Percentiles rank a stretch among this genome's conserved stretches.
phyloP scores from a whole-genome alignment of 2,888 invertebrate species.

The Gryllus longicercus region DNA sequence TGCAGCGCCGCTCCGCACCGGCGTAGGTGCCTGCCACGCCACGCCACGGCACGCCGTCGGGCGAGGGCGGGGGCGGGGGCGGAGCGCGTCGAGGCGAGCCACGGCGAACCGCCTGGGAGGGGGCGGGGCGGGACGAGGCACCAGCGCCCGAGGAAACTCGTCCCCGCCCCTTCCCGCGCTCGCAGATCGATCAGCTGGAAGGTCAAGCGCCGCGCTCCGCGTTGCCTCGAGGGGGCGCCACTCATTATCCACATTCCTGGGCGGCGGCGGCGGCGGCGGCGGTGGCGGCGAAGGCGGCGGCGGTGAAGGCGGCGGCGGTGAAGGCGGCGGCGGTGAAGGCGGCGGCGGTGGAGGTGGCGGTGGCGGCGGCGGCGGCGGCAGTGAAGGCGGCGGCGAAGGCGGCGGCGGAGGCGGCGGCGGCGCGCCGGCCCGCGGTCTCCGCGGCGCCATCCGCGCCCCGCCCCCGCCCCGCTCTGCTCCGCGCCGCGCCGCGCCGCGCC shows the following conservation, averaged over 20 bases:
- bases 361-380: too few species aligned
- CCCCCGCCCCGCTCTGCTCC: too few species aligned
- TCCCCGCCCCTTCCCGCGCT: background rate
- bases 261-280: background rate
- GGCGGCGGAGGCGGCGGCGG: too few species aligned
- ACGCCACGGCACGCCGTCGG: too few species aligned
- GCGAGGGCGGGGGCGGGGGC: background rate
- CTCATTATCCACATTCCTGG: slow-evolving; percentile 17
- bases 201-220: slow-evolving; percentile 1
- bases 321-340: too few species aligned
- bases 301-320: background rate
- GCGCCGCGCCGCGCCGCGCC: too few species aligned
- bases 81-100: background rate
- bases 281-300: background rate
- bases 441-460: too few species aligned
- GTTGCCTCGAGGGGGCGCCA: background rate
- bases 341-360: too few species aligned
- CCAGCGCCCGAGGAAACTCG: background rate
- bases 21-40: too few species aligned
- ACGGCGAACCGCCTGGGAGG: background rate
- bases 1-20: too few species aligned
- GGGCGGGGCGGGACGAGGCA: background rate
- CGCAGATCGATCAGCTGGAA: slow-evolving; percentile 17
- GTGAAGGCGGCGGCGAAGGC: too few species aligned
- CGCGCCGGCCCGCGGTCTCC: too few species aligned